Evolutionary conservation across 2,797 vertebrate genomes (phyloP).

Genomic region (Meda fulgida): DNA sequence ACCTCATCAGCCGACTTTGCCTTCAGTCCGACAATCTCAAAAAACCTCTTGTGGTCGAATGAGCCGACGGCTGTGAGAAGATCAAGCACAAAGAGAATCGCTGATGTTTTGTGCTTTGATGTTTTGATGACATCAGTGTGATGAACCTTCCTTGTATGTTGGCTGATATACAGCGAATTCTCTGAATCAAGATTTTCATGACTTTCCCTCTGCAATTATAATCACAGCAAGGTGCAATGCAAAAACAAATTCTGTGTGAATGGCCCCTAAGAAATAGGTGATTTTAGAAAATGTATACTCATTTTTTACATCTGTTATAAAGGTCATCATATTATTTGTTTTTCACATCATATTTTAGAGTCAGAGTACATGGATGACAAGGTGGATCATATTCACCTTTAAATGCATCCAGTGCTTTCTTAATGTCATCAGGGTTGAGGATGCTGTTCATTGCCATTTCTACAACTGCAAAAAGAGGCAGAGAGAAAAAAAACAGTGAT

Average conservation of each 20-base stretch:
- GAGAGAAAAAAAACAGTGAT: slow-evolving; percentile 35
- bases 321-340: neutral
- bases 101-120: too few relatives aligned
- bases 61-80: slow-evolving; percentile 82
- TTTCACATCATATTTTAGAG: neutral
- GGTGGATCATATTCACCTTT: slow-evolving; percentile 78
- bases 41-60: slow-evolving; percentile 95
- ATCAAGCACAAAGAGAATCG: neutral
- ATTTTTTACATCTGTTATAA: neutral
- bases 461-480: slow-evolving; percentile 56
- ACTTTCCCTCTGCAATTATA: neutral
- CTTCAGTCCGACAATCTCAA: slow-evolving; percentile 94
- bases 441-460: slow-evolving; percentile 94
- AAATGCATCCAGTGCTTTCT: slow-evolving; percentile 91
- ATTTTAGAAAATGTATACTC: neutral
- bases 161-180: too few relatives aligned
- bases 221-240: neutral
- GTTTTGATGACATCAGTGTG: too few relatives aligned
- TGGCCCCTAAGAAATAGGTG: neutral
- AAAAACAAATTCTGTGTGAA: neutral
- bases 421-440: slow-evolving; percentile 91
- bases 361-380: neutral
- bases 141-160: too few relatives aligned
- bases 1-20: slow-evolving; percentile 83
- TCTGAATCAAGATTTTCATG: neutral